Conservation (phyloP, 2,113 vertebrate genomes). For the Phaethon lepturus region DNA sequence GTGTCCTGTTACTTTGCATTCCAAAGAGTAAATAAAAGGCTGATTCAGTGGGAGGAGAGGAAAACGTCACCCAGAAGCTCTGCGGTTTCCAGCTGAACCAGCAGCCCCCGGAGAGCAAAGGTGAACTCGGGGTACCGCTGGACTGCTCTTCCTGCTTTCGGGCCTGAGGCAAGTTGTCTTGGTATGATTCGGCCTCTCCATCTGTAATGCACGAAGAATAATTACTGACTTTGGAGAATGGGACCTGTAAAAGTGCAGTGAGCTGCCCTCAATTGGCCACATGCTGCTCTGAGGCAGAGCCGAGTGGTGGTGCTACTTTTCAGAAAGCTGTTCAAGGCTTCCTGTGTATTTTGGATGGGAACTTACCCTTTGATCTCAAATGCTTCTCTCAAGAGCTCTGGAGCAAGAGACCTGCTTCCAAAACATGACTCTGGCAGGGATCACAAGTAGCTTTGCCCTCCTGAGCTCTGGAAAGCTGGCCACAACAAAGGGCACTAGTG, state of each 20-base stretch:
- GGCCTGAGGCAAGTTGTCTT: background rate
- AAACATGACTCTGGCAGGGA: background rate
- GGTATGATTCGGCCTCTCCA: background rate
- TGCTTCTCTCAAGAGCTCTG: background rate
- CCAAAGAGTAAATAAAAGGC: conserved; percentile 50
- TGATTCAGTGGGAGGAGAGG: conserved; percentile 69
- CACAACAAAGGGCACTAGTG: background rate
- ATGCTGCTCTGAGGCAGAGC: background rate
- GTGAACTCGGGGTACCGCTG: background rate
- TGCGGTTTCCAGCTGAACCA: background rate
- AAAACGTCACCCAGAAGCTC: background rate
- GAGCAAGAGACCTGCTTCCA: background rate
- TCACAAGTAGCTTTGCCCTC: background rate
- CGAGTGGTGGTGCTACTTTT: background rate
- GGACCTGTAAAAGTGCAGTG: background rate
- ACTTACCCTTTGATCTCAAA: background rate
- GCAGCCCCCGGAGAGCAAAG: background rate
- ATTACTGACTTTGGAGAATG: background rate
- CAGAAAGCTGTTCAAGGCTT: background rate
- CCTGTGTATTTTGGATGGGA: background rate
- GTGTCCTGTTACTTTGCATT: conserved; percentile 60
- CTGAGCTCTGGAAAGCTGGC: background rate
- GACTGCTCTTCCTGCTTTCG: background rate
- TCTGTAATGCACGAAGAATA: background rate
- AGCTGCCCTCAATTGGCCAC: background rate